Conservation (phyloP, 2,888 invertebrate genomes). For the Harpalus rubripes region DNA sequence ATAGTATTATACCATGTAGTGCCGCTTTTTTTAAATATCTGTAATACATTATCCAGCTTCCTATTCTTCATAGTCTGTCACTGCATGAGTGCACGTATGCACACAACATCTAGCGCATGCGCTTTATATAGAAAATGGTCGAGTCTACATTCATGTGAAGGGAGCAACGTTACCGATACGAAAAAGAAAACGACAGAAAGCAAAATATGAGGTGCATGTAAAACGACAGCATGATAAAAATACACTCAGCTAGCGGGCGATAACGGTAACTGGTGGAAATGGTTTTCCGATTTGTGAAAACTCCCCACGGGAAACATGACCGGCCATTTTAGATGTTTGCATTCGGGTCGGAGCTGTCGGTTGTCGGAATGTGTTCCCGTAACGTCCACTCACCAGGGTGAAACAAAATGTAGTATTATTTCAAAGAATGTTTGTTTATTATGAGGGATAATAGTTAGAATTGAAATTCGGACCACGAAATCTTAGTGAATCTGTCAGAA, state of each 20-base stretch:
- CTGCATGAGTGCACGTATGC: not conserved
- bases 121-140: not conserved
- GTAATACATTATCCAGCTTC: not conserved
- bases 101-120: conserved; percentile 11
- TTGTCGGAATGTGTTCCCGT: conserved; percentile 33
- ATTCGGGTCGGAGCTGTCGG: conserved; percentile 44
- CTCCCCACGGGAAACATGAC: conserved; percentile 63
- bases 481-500: too few species aligned
- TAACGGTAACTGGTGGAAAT: conserved; percentile 63
- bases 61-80: conserved; percentile 18
- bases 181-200: conserved; percentile 52
- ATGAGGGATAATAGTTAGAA: too few species aligned
- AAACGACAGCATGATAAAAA: conserved; percentile 65
- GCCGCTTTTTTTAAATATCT: too few species aligned
- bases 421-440: too few species aligned
- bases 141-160: conserved; percentile 6
- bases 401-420: not conserved
- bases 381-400: not conserved
- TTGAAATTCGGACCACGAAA: too few species aligned
- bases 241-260: conserved; percentile 61
- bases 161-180: conserved; percentile 17
- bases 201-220: conserved; percentile 66
- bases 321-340: conserved; percentile 64
- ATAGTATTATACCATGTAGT: too few species aligned
- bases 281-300: conserved; percentile 67